Base-by-base conservation (phyloP, 1,140 invertebrate species). In the Popillia japonica region DNA sequence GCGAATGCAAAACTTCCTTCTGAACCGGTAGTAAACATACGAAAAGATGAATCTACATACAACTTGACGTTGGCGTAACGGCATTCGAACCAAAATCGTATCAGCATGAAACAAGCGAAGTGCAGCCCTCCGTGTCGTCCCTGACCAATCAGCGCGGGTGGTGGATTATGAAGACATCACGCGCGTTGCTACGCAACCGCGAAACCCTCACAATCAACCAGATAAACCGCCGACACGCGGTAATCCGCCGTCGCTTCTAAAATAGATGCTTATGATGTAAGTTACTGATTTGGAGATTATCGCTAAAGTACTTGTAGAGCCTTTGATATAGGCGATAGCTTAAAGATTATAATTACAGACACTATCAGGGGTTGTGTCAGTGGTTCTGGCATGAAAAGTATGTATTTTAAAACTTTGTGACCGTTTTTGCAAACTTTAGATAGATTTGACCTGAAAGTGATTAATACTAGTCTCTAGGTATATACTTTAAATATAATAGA, bases 101-200 rank as follows among this genome's bases (percentile, higher is more conserved):
- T 83, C 78, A 81, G 80, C 82, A 81, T 83, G 82, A 83, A 83
- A 83, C 81, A 80, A 82, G 80, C 78, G 78, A 79, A 68, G 78
- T 68, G 80, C 80, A 78, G 79, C 79, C 81, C 72, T 74, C 72
- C 72, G 41, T 74, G 11, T 74, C 72, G 64, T 74, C 80, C 81
- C 83, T 82, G 84, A 84, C 84, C 84, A 85, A 85, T 85, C 83
- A 84, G 83, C 84, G 83, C 76, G 83, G 80, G 61, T 81, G 82
- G 80, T 82, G 83, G 83, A 83, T 85, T 85, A 85, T 85, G 83
- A 85, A 84, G 84, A 85, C 84, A 84, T 85, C 83, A 84, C 80
- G 82, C 83, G 83, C 83, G 84, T 85, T 85, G 84, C 84, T 84
- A 84, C 81, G 84, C 84, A 81, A 85, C 84, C 83, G 81, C 83